phyloP scores from a whole-genome alignment of 2,888 invertebrate genomes.

The Nycteola revayana region DNA sequence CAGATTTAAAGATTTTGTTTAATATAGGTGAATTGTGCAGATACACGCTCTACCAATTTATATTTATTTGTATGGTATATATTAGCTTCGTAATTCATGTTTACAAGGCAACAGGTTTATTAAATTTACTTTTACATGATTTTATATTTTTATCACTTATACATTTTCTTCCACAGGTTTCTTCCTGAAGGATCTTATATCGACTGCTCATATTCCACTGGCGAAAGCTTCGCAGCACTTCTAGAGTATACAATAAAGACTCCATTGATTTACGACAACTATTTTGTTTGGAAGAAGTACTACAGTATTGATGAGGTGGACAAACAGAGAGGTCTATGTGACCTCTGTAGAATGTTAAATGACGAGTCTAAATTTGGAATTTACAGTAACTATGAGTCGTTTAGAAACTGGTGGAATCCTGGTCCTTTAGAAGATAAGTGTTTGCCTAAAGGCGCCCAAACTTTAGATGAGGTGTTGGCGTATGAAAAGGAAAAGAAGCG shows the following conservation, averaged over 20 bases:
- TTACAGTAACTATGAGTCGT: slow-evolving; percentile 36
- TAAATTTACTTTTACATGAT: too few relatives aligned
- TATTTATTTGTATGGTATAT: too few relatives aligned
- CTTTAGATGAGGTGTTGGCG: too few relatives aligned
- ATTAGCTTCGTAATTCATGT: too few relatives aligned
- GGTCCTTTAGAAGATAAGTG: slow-evolving; percentile 39
- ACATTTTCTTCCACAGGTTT: slow-evolving; percentile 50
- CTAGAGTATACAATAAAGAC: slow-evolving; percentile 44
- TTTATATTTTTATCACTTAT: too few relatives aligned
- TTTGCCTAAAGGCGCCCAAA: slow-evolving; percentile 34
- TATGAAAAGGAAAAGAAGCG: too few relatives aligned
- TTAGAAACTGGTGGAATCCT: slow-evolving; percentile 63
- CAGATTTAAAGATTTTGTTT: too few relatives aligned
- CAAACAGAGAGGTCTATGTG: slow-evolving; percentile 46
- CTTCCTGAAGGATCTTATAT: slow-evolving; percentile 63
- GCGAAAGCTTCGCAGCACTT: slow-evolving; percentile 42
- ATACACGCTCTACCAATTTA: too few relatives aligned
- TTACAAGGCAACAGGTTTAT: too few relatives aligned
- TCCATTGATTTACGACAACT: slow-evolving; percentile 42
- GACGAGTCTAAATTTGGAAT: slow-evolving; percentile 26
- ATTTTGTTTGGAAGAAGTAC: slow-evolving; percentile 51
- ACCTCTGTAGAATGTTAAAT: slow-evolving; percentile 53
- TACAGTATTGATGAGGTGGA: slow-evolving; percentile 45
- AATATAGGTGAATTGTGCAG: too few relatives aligned
- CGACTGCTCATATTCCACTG: slow-evolving; percentile 31